Conservation (phyloP, 2,113 vertebrate genomes). For the Oophaga pumilio region DNA sequence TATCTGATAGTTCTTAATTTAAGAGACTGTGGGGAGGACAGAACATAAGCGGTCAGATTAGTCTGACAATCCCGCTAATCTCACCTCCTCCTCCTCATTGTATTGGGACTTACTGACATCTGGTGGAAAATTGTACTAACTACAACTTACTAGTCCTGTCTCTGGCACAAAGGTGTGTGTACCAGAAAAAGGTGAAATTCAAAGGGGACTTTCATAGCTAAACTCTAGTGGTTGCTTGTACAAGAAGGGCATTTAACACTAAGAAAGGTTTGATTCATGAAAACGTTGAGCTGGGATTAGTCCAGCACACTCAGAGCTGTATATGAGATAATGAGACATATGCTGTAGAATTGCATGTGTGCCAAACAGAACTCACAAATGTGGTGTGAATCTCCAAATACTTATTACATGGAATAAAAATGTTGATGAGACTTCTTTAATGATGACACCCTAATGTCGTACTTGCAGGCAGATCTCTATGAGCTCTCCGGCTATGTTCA, state of each 20-base stretch:
- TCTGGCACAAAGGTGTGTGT: background rate
- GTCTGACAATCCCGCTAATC: background rate
- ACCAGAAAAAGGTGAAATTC: no score
- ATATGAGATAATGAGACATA: background rate
- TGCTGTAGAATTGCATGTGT: background rate
- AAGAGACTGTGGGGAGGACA: background rate
- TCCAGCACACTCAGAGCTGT: background rate
- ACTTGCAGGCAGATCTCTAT: no score
- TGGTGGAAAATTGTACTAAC: background rate
- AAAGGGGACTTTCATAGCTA: background rate
- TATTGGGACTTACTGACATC: background rate
- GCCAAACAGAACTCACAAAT: background rate
- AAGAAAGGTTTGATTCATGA: background rate
- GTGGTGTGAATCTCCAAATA: background rate
- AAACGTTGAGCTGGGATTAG: background rate
- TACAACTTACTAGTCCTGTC: background rate
- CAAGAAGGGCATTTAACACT: background rate
- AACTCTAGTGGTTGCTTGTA: background rate
- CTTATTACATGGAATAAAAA: no score
- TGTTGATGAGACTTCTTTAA: no score
- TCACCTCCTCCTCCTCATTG: background rate
- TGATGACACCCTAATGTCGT: no score
- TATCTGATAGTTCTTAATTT: constrained; percentile 2
- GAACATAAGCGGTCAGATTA: background rate
- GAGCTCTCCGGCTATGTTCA: no score